Conservation (phyloP, 2,797 vertebrate genomes). For the Echiichthys vipera region DNA sequence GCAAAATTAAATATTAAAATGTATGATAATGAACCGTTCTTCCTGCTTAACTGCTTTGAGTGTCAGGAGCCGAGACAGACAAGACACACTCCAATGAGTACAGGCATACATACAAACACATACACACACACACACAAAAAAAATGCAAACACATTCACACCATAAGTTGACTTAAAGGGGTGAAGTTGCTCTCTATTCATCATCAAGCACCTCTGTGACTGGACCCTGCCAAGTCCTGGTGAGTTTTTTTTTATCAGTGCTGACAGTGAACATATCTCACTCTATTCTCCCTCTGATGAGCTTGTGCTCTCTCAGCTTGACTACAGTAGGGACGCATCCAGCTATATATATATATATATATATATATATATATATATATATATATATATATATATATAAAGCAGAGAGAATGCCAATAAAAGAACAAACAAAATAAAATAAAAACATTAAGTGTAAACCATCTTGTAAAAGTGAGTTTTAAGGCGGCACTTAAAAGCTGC, state of each 20-base stretch:
- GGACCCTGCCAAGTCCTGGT: constrained; percentile 50
- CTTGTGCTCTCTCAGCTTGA: constrained; percentile 42
- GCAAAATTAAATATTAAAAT: constrained; percentile 83
- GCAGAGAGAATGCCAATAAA: not conserved
- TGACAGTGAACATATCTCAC: constrained; percentile 71
- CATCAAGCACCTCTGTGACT: constrained; percentile 51
- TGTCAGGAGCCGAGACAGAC: constrained; percentile 56
- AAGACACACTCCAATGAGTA: constrained; percentile 21
- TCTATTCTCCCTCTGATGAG: constrained; percentile 59
- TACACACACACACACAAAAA: constrained; percentile 7
- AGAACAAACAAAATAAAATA: not conserved
- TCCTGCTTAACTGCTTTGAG: constrained; percentile 56
- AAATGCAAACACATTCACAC: constrained; percentile 6
- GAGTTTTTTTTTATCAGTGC: constrained; percentile 71
- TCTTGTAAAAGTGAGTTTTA: not conserved
- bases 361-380: no score
- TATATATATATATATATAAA: no score
- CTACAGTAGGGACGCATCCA: constrained; percentile 47
- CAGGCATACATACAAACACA: constrained; percentile 10
- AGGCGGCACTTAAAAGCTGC: not conserved
- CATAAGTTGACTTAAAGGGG: constrained; percentile 56
- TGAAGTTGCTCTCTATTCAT: constrained; percentile 58
- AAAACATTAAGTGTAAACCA: not conserved
- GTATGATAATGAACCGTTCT: constrained; percentile 77
- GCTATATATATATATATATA: no score